Percentiles rank a stretch among this genome's conserved stretches.
phyloP scores from a whole-genome alignment of 1,140 invertebrate genomes.

The Polyergus mexicanus region DNA sequence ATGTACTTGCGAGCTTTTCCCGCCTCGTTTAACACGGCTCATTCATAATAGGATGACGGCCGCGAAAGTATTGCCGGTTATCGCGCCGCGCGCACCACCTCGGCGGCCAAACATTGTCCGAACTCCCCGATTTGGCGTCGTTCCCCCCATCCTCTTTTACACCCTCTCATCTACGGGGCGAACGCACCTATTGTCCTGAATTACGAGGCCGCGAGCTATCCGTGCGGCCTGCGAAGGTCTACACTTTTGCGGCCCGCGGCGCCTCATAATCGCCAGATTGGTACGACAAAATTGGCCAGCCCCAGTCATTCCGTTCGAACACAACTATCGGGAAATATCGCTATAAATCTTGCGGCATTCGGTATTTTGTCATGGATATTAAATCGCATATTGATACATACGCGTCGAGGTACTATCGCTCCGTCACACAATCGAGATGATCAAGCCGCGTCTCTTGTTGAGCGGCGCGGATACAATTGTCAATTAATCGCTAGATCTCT shows the following conservation, averaged over 20 bases:
- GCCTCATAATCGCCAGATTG: constrained; percentile 76
- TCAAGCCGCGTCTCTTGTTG: background rate
- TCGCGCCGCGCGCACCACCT: constrained; percentile 60
- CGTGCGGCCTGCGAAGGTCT: constrained; percentile 21
- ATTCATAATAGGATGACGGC: constrained; percentile 77
- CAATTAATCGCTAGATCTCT: constrained; percentile 21
- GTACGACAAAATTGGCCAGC: constrained; percentile 69
- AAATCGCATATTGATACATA: constrained; percentile 55
- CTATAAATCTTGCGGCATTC: constrained; percentile 67
- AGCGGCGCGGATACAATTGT: background rate
- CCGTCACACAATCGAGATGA: background rate
- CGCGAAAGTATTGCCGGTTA: constrained; percentile 75
- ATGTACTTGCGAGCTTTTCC: constrained; percentile 79
- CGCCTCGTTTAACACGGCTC: constrained; percentile 78
- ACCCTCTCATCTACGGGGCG: background rate
- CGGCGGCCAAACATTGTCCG: constrained; percentile 70
- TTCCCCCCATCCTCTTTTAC: background rate
- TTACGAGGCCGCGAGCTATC: constrained; percentile 56
- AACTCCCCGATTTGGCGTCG: constrained; percentile 70
- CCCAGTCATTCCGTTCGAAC: constrained; percentile 42
- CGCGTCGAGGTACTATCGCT: constrained; percentile 19
- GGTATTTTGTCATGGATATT: constrained; percentile 62
- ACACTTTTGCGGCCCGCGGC: constrained; percentile 62
- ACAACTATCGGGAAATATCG: constrained; percentile 63
- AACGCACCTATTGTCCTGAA: constrained; percentile 67